phyloP scores from a whole-genome alignment of 2,888 invertebrate species.

The Cancer borealis region DNA sequence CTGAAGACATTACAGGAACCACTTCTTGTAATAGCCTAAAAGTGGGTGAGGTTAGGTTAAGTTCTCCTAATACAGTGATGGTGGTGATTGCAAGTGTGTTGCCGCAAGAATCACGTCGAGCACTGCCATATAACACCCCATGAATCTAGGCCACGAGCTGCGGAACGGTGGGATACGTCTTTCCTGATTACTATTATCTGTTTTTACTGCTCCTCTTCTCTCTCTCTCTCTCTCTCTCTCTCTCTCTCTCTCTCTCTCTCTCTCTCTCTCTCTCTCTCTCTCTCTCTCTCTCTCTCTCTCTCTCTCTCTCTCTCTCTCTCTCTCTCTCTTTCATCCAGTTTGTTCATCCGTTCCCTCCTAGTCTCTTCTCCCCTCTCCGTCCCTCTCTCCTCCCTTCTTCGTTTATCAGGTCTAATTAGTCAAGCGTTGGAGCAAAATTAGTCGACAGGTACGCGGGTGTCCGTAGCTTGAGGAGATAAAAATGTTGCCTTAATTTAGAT shows the following conservation, averaged over 20 bases:
- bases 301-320: slow-evolving; percentile 20
- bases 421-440: slow-evolving; percentile 1
- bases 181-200: neutral
- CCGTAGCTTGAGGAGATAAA: slow-evolving; percentile 10
- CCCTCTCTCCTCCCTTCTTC: neutral
- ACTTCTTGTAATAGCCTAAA: neutral
- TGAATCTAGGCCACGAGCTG: neutral
- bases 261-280: too few relatives aligned
- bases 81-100: neutral
- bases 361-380: neutral
- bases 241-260: too few relatives aligned
- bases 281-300: neutral
- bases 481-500: slow-evolving; percentile 12
- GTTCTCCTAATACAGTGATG: neutral
- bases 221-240: too few relatives aligned
- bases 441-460: slow-evolving; percentile 20
- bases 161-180: neutral
- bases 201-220: neutral
- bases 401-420: neutral
- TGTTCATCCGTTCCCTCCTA: neutral
- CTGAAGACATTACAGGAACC: neutral
- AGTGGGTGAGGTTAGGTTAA: neutral
- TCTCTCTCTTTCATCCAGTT: neutral
- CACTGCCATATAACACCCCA: neutral
- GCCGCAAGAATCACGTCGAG: neutral